Evolutionary conservation across 2,888 invertebrate species (phyloP), one percentile per base, ranked within the genome.

Genomic region (Phyllotreta striolata): DNA sequence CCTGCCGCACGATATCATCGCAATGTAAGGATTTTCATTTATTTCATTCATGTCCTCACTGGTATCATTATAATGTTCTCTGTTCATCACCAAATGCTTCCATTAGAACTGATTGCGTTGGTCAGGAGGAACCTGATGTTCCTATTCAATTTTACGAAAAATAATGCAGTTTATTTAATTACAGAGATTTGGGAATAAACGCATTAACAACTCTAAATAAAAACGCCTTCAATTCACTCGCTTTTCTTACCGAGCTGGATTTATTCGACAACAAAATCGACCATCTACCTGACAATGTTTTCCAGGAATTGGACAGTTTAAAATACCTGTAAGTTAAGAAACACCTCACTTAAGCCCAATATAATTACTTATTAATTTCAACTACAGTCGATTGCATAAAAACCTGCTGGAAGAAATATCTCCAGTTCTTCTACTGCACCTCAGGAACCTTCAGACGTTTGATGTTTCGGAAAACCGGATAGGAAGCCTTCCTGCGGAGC

Each of bases 261-360:
- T 84, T 93, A 74, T 91, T 91, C 69, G 88, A 89, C 74, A 93
- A 93, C 78, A 85, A 85, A 61, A 84, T 93, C 14, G 88, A 89
- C 71, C 86, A 85, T 74, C 78, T 92, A 34, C 89, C 90, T 0
- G 83, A 85, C 1, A 84, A 85, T 1, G 83, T 90, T 65, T 91
- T 92, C 74, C 85, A 87, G 70, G 84, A 86, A 7, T 81, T 90
- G 55, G 83, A 85, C 70, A 88, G 85, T 73, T 79, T 91, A 41
- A 84, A 84, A 70, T 88, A 89, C 77, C 77, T 90, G 89, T 89
- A 81, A 86, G 88, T 85, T 60, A 49, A 56, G 2, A 9, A 51
- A 57, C 34, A 34, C 6, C 13, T 40, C 8, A 9, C 34, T 43
- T 10, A 24, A 41, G 6, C 41, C 6, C 9, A n/a, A 41, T 14